phyloP scores from a whole-genome alignment of 2,113 vertebrate species.

The Anser cygnoides region DNA sequence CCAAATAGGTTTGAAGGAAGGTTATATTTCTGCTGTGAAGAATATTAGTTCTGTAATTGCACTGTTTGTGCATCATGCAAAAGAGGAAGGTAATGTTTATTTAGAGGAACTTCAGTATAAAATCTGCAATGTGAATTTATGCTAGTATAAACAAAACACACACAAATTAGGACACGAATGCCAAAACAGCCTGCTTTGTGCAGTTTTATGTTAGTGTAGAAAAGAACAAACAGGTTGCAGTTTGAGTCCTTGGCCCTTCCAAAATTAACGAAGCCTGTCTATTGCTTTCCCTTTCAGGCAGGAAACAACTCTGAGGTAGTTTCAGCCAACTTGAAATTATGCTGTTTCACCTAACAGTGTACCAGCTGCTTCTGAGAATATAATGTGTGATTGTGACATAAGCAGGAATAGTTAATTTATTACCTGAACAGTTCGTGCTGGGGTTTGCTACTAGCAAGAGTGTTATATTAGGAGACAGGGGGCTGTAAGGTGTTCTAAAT shows the following conservation, averaged over 20 bases:
- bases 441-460: neutral
- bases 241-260: neutral
- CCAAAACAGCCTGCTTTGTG: neutral
- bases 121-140: neutral
- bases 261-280: neutral
- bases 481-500: neutral
- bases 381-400: neutral
- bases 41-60: slow-evolving; percentile 88
- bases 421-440: neutral
- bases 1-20: slow-evolving; percentile 90
- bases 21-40: slow-evolving; percentile 80
- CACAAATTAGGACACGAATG: neutral
- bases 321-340: neutral
- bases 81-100: slow-evolving; percentile 86
- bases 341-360: neutral
- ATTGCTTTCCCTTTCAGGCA: neutral
- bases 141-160: neutral
- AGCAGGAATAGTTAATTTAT: neutral
- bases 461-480: neutral
- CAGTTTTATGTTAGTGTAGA: neutral
- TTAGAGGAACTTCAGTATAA: neutral
- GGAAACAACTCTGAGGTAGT: neutral
- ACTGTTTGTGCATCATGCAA: slow-evolving; percentile 86
- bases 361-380: neutral
- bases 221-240: neutral